These are phyloP conservation scores for Poeciliopsis infans DNA, from an alignment of 2,797 vertebrate species.

Conservation along the genomic window DNA sequence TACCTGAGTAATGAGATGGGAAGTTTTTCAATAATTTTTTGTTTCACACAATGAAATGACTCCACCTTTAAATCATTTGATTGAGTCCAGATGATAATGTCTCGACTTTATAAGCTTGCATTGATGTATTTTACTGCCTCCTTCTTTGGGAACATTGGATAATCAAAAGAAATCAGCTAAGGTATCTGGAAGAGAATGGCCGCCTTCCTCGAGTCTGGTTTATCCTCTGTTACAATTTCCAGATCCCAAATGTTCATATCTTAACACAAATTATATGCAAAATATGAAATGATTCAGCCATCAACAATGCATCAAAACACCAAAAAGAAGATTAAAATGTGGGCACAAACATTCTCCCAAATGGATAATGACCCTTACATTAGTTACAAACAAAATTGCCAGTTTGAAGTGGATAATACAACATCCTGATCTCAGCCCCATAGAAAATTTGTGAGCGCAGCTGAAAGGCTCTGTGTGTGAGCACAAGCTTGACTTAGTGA, in stretches of 20 bases:
- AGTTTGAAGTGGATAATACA: neutral
- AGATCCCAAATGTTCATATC: neutral
- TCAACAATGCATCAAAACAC: neutral
- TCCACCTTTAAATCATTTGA: neutral
- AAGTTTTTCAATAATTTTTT: neutral
- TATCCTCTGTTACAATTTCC: neutral
- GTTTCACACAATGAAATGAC: neutral
- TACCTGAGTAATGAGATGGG: neutral
- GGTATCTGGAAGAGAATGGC: too few relatives aligned
- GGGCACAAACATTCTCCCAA: neutral
- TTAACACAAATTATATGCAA: neutral
- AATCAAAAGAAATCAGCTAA: too few relatives aligned
- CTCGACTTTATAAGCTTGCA: neutral
- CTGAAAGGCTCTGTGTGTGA: neutral
- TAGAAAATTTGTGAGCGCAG: neutral
- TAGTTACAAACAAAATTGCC: neutral
- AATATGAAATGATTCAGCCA: neutral
- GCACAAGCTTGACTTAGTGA: neutral
- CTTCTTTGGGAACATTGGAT: too few relatives aligned
- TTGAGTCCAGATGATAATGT: neutral
- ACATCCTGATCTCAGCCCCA: neutral
- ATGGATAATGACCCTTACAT: neutral
- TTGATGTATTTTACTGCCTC: neutral
- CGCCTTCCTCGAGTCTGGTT: too few relatives aligned
- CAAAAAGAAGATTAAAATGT: neutral